Conservation (phyloP, 2,797 vertebrate species). For the Loris lydekkerianus region DNA sequence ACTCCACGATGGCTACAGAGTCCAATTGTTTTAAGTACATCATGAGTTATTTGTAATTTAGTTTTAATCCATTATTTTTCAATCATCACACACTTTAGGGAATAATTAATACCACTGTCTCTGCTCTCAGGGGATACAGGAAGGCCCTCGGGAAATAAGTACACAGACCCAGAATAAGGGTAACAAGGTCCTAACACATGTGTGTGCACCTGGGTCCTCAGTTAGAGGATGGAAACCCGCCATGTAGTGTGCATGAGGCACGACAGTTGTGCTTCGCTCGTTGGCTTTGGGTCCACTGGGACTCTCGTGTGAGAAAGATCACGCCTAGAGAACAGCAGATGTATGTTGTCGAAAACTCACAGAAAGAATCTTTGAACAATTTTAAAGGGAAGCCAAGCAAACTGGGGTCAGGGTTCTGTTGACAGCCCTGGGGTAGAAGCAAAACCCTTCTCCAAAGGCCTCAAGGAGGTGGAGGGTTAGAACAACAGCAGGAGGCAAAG, state of each 20-base stretch:
- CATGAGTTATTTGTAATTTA: neutral
- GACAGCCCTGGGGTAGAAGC: neutral
- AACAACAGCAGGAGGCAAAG: neutral
- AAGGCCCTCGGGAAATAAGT: neutral
- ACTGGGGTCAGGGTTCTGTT: neutral
- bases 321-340: neutral
- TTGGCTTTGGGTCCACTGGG: neutral
- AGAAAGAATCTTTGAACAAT: conserved; percentile 1
- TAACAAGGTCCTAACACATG: neutral
- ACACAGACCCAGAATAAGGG: neutral
- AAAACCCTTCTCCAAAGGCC: neutral
- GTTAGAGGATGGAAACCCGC: accelerated
- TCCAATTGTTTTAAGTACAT: neutral
- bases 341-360: neutral
- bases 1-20: neutral
- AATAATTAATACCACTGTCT: neutral
- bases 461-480: neutral
- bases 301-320: neutral
- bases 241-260: neutral
- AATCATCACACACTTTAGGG: neutral
- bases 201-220: neutral
- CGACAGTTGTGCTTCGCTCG: neutral
- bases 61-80: neutral
- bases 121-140: neutral
- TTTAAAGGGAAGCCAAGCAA: conserved; percentile 45